Base-by-base conservation (phyloP, 2,888 invertebrate species). In the Noctua janthina region DNA sequence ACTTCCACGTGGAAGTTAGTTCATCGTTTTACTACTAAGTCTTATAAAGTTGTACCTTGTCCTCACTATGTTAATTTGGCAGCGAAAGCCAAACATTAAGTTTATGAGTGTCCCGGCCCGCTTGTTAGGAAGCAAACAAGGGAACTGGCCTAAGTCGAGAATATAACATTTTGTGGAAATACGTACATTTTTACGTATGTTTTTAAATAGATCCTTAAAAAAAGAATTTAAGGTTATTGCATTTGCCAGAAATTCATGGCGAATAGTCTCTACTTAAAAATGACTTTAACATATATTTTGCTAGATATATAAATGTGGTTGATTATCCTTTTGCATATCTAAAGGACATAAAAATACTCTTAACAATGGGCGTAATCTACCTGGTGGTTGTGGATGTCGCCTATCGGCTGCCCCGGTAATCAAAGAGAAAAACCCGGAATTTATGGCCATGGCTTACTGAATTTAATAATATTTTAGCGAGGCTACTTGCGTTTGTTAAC, bases 61-160 rank as follows among this genome's bases (percentile, higher is more conserved):
- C 74, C 54, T 49, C 66, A 67, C 76, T 87, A 59, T 74, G 79
- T 68, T 85, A 87, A 87, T 83, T 87, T 83, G 73, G 64, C 79
- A 76, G 46, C 43, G 15, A 74, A 71, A 78, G 70, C 62, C 29
- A 71, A 83, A 87, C 74, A 70, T 76, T 17, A 76, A 86, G 77
- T 86, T 78, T 75, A 54, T 46, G 64, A 85, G 74, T 20, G 29
- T 62, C 59, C 51, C 70, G 20, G 66, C 46, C 23, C 29, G n/a
- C 43, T 71, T 51, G 69, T 59, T 74, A 6, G 13, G 49, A 39
- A 39, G 43, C n/a, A 49, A 82, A 81, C 29, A 69, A 56, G 76
- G 15, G 29, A 39, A 56, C 56, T 29, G 39, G 49, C 39, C 76
- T 76, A 68, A 69, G 15, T 69, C 35, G 39, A 76, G 51, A 39